Base-by-base conservation (phyloP, 1,140 invertebrate genomes). In the Drosophila truncata region DNA sequence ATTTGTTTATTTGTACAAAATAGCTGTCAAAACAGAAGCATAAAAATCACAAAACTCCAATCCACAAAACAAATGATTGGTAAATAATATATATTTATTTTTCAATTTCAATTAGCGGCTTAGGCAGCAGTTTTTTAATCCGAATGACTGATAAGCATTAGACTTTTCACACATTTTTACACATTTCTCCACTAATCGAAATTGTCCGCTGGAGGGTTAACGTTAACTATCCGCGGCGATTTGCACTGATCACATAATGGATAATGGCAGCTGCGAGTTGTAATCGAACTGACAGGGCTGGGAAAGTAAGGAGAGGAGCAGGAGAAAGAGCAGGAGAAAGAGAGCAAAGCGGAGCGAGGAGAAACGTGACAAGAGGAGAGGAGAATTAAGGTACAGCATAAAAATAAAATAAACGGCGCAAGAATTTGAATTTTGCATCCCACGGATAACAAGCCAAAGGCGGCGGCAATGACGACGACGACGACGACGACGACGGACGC, bases 341-440 rank as follows among this genome's bases (percentile, higher is more conserved):
- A 49, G 50, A 80, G 44, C 20, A 49, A 49, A 54, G 8, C 25
- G 23, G 39, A 60, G 27, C 10, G 27, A 60, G 64, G 20, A 33
- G 23, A 49, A 14, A 23, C 18, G 23, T 44, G 52, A 18, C 10
- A 27, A 46, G 31, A 35, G 35, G 46, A 54, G 55, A 41, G 35
- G 23, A 55, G 57, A 44, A 37, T 44, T 58, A 86, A 82, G 70
- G 80, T 87, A 87, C 65, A 80, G 80, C 61, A 83, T 58, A 82
- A 87, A 87, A 85, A 86, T 78, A 82, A 86, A 75, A 67, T 47
- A 84, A 82, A 75, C 61, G 54, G 39, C 63, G 49, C 54, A 74
- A 77, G 71, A 79, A 82, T 87, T 83, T 73, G 61, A 88, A 75
- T 87, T 86, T 88, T 88, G 84, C 84, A 87, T 87, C 84, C 84